Base-by-base conservation (phyloP, 2,113 vertebrate species). In the Pelodiscus sinensis region DNA sequence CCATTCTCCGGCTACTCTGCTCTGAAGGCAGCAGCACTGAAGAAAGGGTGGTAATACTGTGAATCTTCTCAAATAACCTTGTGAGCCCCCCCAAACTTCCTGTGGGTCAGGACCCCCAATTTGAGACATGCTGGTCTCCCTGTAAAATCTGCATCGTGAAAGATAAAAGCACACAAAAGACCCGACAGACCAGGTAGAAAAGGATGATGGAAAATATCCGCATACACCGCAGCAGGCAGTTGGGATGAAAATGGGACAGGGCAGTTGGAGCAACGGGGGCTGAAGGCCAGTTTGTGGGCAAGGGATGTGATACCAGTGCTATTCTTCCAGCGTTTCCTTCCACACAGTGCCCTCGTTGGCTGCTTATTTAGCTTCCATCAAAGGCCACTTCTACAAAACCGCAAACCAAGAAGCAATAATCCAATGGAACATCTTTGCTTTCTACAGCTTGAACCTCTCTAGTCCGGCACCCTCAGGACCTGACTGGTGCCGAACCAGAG, bases 211-310 rank as follows among this genome's bases (percentile, higher is more conserved):
- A 38, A 75, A 75, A 75, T 19, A 75, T n/a, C 38, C 21, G 24
- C 14, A 22, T 12, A 38, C 89, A 65, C 78, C 83, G 73, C 81
- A 78, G 73, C 81, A 73, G 73, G 55, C 73, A 21, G 13, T 35
- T 86, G 85, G 6, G 14, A 19, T 75, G 73, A 62, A 16, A 35
- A 18, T 52, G n/a, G 51, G 25, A 38, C 0, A 1, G 31, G 44
- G 27, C 3, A 3, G 31, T 58, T 82, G 82, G 57, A 79, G 12
- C 3, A 8, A 9, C 0, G 0, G 86, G 60, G 22, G 54, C 54
- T 91, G 85, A 84, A 75, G 15, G 2, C 0, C 27, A 24, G 54
- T 83, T 91, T 85, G 80, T 51, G 73, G 51, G 6, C 38, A 38
- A 10, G 8, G 15, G 5, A 27, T 78, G 54, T 57, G 79, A 25